A percentile compares a stretch with the other conserved stretches of the same genome.
Evolutionary conservation across 2,888 invertebrate species (phyloP).

Genomic region (Lacanobia oleracea): DNA sequence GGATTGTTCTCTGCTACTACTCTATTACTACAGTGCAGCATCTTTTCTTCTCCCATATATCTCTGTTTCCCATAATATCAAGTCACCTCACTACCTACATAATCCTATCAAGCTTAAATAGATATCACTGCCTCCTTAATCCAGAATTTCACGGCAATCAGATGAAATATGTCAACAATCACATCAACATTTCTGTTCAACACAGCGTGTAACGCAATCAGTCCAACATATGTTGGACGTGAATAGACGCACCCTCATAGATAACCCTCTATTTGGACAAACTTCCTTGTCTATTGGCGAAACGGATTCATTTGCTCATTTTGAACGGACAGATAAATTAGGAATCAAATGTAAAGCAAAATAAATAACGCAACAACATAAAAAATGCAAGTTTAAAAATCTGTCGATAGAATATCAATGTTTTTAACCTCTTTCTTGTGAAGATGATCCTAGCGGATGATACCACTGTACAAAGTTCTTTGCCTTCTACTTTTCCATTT

Average conservation of each 20-base stretch:
- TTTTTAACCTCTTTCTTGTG: too few relatives aligned
- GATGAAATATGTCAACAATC: constrained; percentile 43
- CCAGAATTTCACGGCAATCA: constrained; percentile 31
- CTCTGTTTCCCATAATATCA: background rate
- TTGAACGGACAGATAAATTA: constrained; percentile 1
- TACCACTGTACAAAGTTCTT: too few relatives aligned
- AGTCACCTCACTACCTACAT: background rate
- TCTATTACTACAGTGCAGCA: too few relatives aligned
- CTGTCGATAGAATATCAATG: too few relatives aligned
- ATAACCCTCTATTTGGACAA: constrained; percentile 67
- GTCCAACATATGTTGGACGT: constrained; percentile 67
- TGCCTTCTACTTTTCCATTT: too few relatives aligned
- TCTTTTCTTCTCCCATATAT: background rate
- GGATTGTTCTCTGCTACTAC: too few relatives aligned
- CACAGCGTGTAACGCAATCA: constrained; percentile 59
- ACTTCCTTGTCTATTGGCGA: constrained; percentile 47
- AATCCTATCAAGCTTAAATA: background rate
- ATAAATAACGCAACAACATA: too few relatives aligned
- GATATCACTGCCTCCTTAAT: constrained; percentile 23
- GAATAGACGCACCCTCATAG: constrained; percentile 64
- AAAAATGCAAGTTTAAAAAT: too few relatives aligned
- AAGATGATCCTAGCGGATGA: too few relatives aligned
- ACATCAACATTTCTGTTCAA: constrained; percentile 56
- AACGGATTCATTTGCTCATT: constrained; percentile 37
- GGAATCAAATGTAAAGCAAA: background rate